A percentile compares a stretch with the other conserved stretches of the same genome.
phyloP scores from a whole-genome alignment of 2,113 vertebrate species.

The Heloderma charlesbogerti region DNA sequence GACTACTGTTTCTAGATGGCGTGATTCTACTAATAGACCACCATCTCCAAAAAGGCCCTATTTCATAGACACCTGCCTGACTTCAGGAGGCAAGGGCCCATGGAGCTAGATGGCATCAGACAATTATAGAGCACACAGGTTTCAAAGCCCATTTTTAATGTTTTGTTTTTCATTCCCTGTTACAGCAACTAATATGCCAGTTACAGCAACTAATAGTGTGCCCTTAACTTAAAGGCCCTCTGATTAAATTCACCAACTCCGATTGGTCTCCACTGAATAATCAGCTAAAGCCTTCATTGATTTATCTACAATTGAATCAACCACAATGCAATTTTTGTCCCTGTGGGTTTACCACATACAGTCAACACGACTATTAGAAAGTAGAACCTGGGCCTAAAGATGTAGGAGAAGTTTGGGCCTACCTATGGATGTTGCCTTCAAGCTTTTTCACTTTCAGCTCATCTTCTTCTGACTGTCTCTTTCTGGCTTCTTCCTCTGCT shows the following conservation, averaged over 20 bases:
- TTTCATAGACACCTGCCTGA: background rate
- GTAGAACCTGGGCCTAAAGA: background rate
- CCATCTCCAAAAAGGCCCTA: background rate
- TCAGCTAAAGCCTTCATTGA: background rate
- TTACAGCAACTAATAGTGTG: background rate
- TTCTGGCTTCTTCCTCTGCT: constrained; percentile 88
- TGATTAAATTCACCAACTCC: background rate
- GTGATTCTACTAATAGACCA: background rate
- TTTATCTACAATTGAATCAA: background rate
- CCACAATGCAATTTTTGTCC: constrained; percentile 55
- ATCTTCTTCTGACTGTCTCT: constrained; percentile 90
- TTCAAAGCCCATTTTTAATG: background rate
- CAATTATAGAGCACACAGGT: background rate
- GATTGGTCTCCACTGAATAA: background rate
- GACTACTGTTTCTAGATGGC: too few species aligned
- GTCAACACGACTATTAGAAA: background rate
- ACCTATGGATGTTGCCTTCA: constrained; percentile 93
- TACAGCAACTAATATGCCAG: background rate
- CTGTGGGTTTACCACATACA: fast-evolving
- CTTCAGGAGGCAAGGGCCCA: too few species aligned
- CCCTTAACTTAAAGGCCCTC: background rate
- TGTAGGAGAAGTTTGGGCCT: constrained; percentile 41
- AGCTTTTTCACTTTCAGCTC: constrained; percentile 90
- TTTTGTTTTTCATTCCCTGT: background rate
- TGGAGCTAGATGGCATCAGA: too few species aligned